phyloP scores from a whole-genome alignment of 2,797 vertebrate genomes.

The Pelochelys cantorii region DNA sequence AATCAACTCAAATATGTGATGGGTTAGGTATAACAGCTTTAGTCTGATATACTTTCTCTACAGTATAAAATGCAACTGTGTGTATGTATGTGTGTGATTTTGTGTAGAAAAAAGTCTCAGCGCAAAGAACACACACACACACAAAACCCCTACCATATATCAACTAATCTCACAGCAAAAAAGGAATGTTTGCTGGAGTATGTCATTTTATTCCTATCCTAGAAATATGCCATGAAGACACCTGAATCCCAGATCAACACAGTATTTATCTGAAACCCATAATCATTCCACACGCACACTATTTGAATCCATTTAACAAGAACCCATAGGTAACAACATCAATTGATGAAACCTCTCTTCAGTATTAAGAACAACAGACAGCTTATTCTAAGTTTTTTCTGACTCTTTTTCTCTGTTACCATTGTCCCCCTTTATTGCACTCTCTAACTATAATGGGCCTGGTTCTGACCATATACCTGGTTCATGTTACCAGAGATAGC shows the following conservation, averaged over 20 bases:
- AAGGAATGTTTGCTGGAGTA: not conserved
- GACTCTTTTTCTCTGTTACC: not conserved
- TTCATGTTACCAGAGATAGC: not conserved
- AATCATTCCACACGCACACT: not conserved
- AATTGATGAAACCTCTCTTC: not conserved
- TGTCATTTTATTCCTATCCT: not conserved
- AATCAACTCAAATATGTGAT: not conserved
- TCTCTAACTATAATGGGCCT: not conserved
- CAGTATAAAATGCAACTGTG: accelerated
- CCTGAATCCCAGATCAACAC: not conserved
- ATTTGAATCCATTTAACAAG: not conserved
- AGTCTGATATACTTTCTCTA: not conserved
- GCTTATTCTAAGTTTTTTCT: not conserved
- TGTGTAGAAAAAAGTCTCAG: not conserved
- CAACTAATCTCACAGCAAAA: not conserved
- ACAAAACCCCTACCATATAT: accelerated
- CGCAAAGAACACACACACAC: not conserved
- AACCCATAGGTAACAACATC: not conserved
- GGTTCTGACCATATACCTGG: not conserved
- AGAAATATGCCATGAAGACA: not conserved
- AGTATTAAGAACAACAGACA: not conserved
- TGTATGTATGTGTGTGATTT: not conserved
- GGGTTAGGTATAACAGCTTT: not conserved
- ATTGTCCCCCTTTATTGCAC: not conserved
- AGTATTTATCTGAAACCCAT: not conserved